Percentiles rank a stretch among this genome's conserved stretches.
Evolutionary conservation across 2,113 vertebrate genomes (phyloP).

Genomic region (Grus americana): DNA sequence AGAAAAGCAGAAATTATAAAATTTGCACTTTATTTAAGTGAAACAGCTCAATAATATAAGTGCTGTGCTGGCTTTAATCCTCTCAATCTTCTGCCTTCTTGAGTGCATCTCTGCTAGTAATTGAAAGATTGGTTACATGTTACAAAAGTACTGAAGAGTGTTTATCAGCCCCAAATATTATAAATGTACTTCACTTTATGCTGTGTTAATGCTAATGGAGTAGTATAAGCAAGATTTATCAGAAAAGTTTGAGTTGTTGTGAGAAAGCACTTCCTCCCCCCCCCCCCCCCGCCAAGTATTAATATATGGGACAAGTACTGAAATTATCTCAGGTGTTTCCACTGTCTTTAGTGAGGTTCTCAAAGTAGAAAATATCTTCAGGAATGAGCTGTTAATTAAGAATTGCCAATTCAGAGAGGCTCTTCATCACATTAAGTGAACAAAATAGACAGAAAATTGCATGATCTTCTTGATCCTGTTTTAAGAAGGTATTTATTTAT

Average conservation of each 20-base stretch:
- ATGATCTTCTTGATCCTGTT: background rate
- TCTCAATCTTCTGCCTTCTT: background rate
- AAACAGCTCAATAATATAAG: background rate
- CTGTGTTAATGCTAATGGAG: background rate
- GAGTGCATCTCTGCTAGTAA: background rate
- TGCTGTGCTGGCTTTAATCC: background rate
- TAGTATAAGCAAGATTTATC: background rate
- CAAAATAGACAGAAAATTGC: background rate
- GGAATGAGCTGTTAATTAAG: background rate
- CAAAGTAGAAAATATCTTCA: background rate
- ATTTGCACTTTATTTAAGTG: background rate
- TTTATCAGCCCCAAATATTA: background rate
- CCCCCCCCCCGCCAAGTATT: background rate
- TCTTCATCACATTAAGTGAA: background rate
- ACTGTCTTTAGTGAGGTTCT: background rate
- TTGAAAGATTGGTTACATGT: background rate
- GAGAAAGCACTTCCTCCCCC: background rate
- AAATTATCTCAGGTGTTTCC: background rate
- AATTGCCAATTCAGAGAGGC: background rate
- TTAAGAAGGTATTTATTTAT: background rate
- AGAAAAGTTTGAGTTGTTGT: background rate
- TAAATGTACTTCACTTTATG: background rate
- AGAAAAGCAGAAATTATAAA: background rate
- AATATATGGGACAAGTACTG: background rate
- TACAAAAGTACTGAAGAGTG: background rate